A percentile compares a stretch with the other conserved stretches of the same genome.
phyloP scores from a whole-genome alignment of 1,140 invertebrate species.

The Cardiocondyla obscurior region DNA sequence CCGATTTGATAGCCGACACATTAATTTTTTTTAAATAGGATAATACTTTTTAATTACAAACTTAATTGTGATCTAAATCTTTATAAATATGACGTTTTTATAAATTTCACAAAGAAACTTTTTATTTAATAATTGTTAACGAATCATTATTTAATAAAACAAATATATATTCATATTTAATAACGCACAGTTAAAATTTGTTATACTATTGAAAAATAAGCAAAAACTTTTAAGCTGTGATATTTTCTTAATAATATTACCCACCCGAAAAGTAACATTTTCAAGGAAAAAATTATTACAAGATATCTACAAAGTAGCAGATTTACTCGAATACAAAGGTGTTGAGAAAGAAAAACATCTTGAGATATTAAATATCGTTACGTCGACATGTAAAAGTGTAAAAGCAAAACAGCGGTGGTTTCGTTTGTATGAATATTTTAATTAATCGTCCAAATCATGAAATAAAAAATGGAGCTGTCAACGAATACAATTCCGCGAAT shows the following conservation, averaged over 20 bases:
- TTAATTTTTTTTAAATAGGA: too few relatives aligned
- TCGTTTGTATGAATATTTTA: background rate
- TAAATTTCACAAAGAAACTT: background rate
- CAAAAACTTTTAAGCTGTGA: background rate
- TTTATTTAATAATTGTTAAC: background rate
- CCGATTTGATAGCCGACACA: too few relatives aligned
- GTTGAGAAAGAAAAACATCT: background rate
- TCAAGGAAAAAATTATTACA: background rate
- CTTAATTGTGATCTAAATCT: background rate
- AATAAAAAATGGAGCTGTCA: background rate
- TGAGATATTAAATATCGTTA: conserved; percentile 15
- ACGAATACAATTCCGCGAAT: background rate
- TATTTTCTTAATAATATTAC: background rate
- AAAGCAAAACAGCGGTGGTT: background rate
- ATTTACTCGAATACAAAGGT: conserved; percentile 1
- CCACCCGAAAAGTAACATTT: background rate
- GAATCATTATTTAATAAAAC: background rate
- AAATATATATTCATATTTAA: background rate
- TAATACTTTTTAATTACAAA: too few relatives aligned
- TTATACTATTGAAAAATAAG: background rate
- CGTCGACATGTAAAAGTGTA: background rate
- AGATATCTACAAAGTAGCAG: background rate
- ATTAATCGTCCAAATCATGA: background rate
- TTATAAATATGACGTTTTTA: too few relatives aligned
- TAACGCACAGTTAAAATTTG: background rate